A percentile compares a stretch with the other conserved stretches of the same genome.
Conservation (phyloP, 1,140 invertebrate species). For the Panulirus ornatus region DNA sequence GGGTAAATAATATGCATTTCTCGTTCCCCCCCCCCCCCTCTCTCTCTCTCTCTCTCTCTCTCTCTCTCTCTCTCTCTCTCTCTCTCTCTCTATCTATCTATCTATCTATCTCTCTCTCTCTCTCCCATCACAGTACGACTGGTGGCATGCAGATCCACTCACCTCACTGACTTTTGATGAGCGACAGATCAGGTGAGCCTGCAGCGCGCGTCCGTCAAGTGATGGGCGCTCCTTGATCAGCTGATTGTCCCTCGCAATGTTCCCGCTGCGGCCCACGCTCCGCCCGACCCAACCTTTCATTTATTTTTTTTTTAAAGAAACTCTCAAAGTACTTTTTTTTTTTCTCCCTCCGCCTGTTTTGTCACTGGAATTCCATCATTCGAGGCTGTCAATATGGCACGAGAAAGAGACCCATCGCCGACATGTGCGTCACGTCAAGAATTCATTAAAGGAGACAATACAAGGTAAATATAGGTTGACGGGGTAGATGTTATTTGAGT, state of each 20-base stretch:
- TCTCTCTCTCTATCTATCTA: background rate
- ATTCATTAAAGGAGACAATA: constrained; percentile 47
- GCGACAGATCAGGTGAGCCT: constrained; percentile 14
- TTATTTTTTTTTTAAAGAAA: background rate
- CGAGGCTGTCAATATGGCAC: constrained; percentile 3
- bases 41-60: background rate
- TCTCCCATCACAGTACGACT: background rate
- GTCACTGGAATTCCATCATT: constrained; percentile 8
- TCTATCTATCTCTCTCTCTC: background rate
- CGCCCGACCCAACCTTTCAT: too few species aligned
- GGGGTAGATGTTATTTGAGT: constrained; percentile 35
- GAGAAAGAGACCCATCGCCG: constrained; percentile 21
- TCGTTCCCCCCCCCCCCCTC: background rate
- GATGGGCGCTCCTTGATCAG: constrained; percentile 38
- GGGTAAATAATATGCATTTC: too few species aligned
- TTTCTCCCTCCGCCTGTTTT: constrained; percentile 11
- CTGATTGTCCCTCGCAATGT: background rate
- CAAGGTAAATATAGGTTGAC: constrained; percentile 28
- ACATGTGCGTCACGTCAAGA: constrained; percentile 19
- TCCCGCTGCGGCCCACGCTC: background rate
- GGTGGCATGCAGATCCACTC: constrained; percentile 25
- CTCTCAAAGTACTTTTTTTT: background rate
- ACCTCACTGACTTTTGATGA: constrained; percentile 24
- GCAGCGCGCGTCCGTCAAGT: constrained; percentile 1
- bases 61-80: background rate